Evolutionary conservation across 2,113 vertebrate species (phyloP).

Genomic region (Buteo buteo): DNA sequence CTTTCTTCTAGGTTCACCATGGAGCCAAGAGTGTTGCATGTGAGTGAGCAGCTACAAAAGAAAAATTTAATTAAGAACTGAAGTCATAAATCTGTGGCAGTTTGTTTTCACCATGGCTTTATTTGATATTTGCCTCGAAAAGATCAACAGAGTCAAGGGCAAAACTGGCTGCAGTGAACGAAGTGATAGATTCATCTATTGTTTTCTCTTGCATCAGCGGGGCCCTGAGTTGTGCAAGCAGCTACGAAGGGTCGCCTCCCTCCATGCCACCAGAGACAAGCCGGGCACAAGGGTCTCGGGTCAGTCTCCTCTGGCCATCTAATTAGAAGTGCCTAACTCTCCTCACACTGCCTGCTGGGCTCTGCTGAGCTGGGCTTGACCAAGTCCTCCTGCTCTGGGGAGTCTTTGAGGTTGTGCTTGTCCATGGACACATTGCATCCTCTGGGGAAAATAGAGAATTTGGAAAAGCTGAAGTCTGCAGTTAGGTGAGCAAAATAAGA

Average conservation of each 20-base stretch:
- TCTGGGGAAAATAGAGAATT: neutral
- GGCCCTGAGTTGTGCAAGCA: neutral
- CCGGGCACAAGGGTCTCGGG: fast-evolving
- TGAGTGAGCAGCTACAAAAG: conserved; percentile 48
- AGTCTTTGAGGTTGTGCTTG: neutral
- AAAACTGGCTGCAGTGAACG: neutral
- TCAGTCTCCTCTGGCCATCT: neutral
- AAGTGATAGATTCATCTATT: neutral
- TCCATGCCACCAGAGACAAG: fast-evolving
- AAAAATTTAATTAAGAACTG: neutral
- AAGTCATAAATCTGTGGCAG: conserved; percentile 25
- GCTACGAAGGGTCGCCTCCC: neutral
- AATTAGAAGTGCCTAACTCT: neutral
- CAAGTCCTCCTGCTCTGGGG: neutral
- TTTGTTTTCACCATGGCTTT: conserved; percentile 5
- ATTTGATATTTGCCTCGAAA: conserved; percentile 17
- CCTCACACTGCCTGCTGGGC: neutral
- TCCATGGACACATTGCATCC: neutral
- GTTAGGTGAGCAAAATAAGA: neutral
- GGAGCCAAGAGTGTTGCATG: neutral
- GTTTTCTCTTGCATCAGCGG: neutral
- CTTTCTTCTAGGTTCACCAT: neutral
- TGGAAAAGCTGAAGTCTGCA: neutral
- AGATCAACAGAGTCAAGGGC: conserved; percentile 16
- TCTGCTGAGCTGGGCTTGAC: neutral